Evolutionary conservation across 1,140 invertebrate genomes (phyloP).

Genomic region (Palaemon carinicauda): DNA sequence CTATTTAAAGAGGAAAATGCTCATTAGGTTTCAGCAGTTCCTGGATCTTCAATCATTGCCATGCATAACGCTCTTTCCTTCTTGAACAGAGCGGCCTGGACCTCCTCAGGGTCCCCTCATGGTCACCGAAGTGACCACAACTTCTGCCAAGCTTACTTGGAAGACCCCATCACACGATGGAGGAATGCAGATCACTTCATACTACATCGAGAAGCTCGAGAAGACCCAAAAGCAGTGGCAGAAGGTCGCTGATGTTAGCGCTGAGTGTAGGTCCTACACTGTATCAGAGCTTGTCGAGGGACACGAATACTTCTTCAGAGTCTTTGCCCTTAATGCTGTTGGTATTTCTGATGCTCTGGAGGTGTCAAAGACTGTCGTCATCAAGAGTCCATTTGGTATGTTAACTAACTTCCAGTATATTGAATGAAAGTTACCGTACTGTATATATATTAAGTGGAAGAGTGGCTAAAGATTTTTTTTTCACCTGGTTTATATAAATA

Average conservation of each 20-base stretch:
- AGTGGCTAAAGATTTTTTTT: neutral
- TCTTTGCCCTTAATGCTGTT: constrained; percentile 82
- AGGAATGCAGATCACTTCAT: constrained; percentile 79
- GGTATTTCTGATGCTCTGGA: constrained; percentile 79
- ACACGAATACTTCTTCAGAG: constrained; percentile 83
- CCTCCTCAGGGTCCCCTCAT: constrained; percentile 80
- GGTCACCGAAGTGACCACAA: constrained; percentile 77
- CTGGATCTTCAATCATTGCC: neutral
- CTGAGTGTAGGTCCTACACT: constrained; percentile 75
- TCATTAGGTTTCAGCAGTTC: no score
- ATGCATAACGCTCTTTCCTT: neutral
- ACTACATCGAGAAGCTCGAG: constrained; percentile 83
- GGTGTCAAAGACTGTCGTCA: constrained; percentile 85
- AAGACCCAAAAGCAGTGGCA: constrained; percentile 74
- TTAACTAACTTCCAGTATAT: neutral
- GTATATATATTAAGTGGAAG: no score
- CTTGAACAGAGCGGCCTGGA: constrained; percentile 77
- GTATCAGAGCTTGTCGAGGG: constrained; percentile 82
- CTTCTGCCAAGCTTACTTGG: constrained; percentile 81
- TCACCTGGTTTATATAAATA: neutral
- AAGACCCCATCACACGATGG: constrained; percentile 82
- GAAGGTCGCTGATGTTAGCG: constrained; percentile 86
- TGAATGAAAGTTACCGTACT: no score
- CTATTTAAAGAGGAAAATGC: no score
- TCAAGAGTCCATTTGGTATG: constrained; percentile 93